Evolutionary conservation across 2,888 invertebrate genomes (phyloP).

Genomic region (Isotomurus palustris): DNA sequence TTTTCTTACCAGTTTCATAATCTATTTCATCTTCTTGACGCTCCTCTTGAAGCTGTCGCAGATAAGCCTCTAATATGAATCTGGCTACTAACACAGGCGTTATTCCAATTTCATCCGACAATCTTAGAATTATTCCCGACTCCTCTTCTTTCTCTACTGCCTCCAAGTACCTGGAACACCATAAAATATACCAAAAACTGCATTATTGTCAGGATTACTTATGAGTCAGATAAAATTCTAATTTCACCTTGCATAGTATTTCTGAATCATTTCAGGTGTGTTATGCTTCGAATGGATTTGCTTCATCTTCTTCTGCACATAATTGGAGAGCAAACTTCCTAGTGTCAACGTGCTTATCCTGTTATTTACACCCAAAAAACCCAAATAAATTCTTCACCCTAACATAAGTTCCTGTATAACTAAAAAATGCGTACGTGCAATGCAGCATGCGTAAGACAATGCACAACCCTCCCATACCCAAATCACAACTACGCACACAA

Average conservation of each 20-base stretch:
- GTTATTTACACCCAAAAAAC: too few species aligned
- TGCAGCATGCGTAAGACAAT: too few species aligned
- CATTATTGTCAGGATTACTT: neutral
- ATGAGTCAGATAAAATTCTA: neutral
- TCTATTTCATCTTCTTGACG: slow-evolving; percentile 3
- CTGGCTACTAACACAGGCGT: slow-evolving; percentile 60
- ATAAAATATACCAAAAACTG: too few species aligned
- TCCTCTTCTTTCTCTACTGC: slow-evolving; percentile 50
- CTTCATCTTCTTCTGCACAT: slow-evolving; percentile 63
- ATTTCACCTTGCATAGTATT: slow-evolving; percentile 56
- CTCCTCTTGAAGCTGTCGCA: slow-evolving; percentile 51
- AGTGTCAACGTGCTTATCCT: slow-evolving; percentile 61
- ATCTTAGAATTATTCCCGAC: slow-evolving; percentile 60
- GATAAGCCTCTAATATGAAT: slow-evolving; percentile 55
- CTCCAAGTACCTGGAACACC: slow-evolving; percentile 33
- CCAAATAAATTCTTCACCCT: too few species aligned
- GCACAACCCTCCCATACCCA: too few species aligned
- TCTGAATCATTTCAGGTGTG: slow-evolving; percentile 53
- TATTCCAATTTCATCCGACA: slow-evolving; percentile 55
- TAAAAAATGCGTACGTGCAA: too few species aligned
- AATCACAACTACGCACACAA: too few species aligned
- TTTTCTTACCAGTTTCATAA: neutral
- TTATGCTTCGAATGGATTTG: slow-evolving; percentile 60
- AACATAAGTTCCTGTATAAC: too few species aligned
- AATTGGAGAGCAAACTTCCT: slow-evolving; percentile 65